phyloP scores from a whole-genome alignment of 2,113 vertebrate species.

The Psilopsiagon aurifrons region DNA sequence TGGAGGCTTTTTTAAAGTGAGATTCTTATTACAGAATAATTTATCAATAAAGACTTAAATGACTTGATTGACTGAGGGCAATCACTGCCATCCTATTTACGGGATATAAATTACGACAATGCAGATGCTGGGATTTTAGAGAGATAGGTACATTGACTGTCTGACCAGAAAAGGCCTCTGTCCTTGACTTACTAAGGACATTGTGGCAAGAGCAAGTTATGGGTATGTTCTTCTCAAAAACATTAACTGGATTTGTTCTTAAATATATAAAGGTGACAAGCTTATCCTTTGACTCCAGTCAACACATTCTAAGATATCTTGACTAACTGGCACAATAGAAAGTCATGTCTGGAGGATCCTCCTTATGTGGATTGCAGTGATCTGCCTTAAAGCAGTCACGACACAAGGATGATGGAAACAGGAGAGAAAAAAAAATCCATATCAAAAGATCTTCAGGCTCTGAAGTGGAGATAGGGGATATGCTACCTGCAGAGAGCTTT shows the following conservation, averaged over 20 bases:
- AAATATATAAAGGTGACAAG: background rate
- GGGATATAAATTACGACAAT: background rate
- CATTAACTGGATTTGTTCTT: background rate
- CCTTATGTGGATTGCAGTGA: background rate
- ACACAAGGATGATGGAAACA: background rate
- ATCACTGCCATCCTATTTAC: background rate
- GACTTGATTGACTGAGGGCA: background rate
- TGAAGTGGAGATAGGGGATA: background rate
- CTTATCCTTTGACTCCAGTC: background rate
- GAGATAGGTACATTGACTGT: background rate
- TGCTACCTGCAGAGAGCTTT: background rate
- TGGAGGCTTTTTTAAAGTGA: background rate
- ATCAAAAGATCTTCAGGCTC: background rate
- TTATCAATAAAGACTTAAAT: background rate
- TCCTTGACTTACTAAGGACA: background rate
- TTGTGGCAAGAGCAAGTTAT: background rate
- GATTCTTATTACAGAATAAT: background rate
- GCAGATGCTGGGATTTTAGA: background rate
- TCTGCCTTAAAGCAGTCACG: background rate
- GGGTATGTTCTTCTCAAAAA: background rate
- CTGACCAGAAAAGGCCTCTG: background rate
- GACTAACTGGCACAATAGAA: background rate
- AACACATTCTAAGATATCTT: background rate
- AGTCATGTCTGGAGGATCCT: background rate
- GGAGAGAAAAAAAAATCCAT: background rate